phyloP scores from a whole-genome alignment of 2,113 vertebrate genomes.

The Hyperoodon ampullatus region DNA sequence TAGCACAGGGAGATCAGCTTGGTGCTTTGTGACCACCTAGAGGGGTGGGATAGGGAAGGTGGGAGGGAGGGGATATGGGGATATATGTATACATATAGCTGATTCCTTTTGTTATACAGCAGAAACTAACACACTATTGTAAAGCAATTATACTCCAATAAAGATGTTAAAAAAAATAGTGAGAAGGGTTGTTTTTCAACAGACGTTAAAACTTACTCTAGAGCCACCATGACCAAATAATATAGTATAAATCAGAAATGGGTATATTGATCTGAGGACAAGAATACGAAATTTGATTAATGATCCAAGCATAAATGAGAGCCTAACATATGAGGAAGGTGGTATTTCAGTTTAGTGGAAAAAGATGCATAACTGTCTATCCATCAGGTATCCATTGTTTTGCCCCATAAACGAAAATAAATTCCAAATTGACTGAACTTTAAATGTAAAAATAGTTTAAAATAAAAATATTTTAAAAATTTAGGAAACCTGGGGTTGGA shows the following conservation, averaged over 20 bases:
- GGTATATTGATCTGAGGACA: neutral
- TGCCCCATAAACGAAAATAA: neutral
- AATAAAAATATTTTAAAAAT: neutral
- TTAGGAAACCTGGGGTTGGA: neutral
- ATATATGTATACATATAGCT: neutral
- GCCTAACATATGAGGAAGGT: neutral
- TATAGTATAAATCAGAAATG: neutral
- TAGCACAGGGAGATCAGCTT: too few species aligned
- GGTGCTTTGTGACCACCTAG: too few species aligned
- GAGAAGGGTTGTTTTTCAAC: too few species aligned
- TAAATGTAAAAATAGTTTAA: neutral
- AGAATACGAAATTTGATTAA: neutral
- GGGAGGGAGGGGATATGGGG: too few species aligned
- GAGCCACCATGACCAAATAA: neutral
- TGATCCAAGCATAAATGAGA: neutral
- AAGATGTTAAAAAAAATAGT: too few species aligned
- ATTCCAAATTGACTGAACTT: neutral
- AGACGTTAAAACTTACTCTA: neutral
- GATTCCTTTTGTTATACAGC: too few species aligned
- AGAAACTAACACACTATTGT: too few species aligned
- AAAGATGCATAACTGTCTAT: neutral
- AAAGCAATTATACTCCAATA: too few species aligned
- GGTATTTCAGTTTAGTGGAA: neutral
- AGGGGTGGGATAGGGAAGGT: too few species aligned
- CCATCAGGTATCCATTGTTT: neutral